These are phyloP conservation scores for Caprella mutica DNA, from an alignment of 2,888 invertebrate species.

Conservation along the genomic window DNA sequence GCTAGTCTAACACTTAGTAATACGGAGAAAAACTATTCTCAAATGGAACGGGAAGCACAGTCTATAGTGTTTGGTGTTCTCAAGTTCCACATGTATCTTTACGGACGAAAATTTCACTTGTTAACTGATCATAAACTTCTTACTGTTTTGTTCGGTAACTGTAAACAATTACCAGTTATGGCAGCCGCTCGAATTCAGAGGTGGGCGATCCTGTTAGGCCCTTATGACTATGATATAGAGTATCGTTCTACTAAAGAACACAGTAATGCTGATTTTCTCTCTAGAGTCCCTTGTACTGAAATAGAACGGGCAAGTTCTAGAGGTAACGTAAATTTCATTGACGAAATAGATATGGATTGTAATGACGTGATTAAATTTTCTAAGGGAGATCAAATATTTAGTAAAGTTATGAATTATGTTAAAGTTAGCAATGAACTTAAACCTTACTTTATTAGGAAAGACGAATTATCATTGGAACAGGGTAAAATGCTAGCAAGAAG, in stretches of 20 bases:
- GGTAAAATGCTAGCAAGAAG: slow-evolving; percentile 1
- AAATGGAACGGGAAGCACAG: slow-evolving; percentile 18
- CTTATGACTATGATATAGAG: slow-evolving; percentile 38
- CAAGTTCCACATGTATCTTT: slow-evolving; percentile 21
- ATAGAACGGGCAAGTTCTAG: not conserved
- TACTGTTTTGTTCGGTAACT: slow-evolving; percentile 38
- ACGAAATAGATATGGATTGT: not conserved
- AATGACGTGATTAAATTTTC: not conserved
- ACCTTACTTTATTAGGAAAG: not conserved
- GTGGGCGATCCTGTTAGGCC: slow-evolving; percentile 38
- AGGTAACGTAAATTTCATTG: not conserved
- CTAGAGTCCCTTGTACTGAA: not conserved
- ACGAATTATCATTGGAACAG: not conserved
- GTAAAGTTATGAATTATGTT: not conserved
- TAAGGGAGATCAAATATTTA: not conserved
- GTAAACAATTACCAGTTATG: slow-evolving; percentile 36
- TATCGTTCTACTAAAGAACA: slow-evolving; percentile 23
- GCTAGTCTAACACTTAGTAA: slow-evolving; percentile 35
- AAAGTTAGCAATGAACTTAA: not conserved
- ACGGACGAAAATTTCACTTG: slow-evolving; percentile 14
- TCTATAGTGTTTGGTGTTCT: slow-evolving; percentile 13
- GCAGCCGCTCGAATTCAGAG: slow-evolving; percentile 38
- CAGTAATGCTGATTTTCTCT: not conserved
- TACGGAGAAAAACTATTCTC: slow-evolving; percentile 11
- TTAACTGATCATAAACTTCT: slow-evolving; percentile 20